phyloP scores from a whole-genome alignment of 2,888 invertebrate genomes.

The Cetonia aurata region DNA sequence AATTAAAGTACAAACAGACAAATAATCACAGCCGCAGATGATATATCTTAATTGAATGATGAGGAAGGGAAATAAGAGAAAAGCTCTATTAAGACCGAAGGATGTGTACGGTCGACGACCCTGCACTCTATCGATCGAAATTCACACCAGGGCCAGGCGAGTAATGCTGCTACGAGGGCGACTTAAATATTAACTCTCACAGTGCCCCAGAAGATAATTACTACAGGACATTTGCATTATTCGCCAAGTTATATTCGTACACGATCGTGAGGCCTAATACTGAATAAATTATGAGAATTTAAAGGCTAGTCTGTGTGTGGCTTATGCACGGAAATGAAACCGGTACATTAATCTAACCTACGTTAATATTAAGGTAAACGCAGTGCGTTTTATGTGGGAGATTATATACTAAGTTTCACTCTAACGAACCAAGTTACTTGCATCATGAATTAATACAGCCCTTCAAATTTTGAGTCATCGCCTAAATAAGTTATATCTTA shows the following conservation, averaged over 20 bases:
- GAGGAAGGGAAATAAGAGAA: conserved; percentile 46
- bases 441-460: no score
- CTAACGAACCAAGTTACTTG: no score
- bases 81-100: conserved; percentile 48
- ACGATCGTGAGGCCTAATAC: not conserved
- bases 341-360: no score
- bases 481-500: no score
- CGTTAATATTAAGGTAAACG: no score
- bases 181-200: conserved; percentile 17
- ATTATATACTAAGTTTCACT: no score
- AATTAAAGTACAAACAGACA: conserved; percentile 27
- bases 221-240: conserved; percentile 12
- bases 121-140: conserved; percentile 51
- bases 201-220: conserved; percentile 22
- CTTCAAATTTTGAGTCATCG: no score
- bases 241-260: conserved; percentile 15
- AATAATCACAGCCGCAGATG: conserved; percentile 32
- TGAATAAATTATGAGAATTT: conserved; percentile 21
- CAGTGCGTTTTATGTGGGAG: no score
- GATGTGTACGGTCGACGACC: conserved; percentile 52
- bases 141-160: conserved; percentile 14
- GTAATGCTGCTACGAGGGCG: not conserved
- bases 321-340: not conserved
- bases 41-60: conserved; percentile 41
- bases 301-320: not conserved